These are phyloP conservation scores for Vipera latastei DNA, from an alignment of 2,797 vertebrate genomes.

Conservation along the genomic window DNA sequence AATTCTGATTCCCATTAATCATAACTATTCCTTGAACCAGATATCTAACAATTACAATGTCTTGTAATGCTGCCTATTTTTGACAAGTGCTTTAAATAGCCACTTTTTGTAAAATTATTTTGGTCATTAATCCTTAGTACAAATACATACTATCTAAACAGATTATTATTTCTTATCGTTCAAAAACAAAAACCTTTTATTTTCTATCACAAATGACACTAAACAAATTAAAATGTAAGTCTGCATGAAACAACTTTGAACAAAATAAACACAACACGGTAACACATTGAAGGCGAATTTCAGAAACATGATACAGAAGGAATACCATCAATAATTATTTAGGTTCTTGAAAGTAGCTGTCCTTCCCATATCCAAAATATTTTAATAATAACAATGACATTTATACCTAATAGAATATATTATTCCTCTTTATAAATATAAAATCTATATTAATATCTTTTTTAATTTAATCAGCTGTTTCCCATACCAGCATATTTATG, in stretches of 20 bases:
- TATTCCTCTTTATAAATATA: not conserved
- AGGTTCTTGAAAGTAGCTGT: not conserved
- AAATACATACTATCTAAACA: constrained; percentile 38
- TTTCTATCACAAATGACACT: not conserved
- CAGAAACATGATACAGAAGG: not conserved
- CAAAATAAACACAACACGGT: not conserved
- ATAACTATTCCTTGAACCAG: constrained; percentile 23
- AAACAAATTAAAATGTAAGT: not conserved
- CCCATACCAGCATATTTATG: not conserved
- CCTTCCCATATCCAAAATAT: not conserved
- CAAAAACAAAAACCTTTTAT: constrained; percentile 1
- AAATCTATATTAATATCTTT: not conserved
- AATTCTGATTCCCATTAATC: constrained; percentile 48
- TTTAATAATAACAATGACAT: not conserved
- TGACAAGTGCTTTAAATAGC: constrained; percentile 40
- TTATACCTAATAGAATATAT: not conserved
- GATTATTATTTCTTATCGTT: constrained; percentile 49
- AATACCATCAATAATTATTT: not conserved
- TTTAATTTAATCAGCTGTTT: not conserved
- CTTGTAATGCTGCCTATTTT: constrained; percentile 39
- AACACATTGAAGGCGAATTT: not conserved
- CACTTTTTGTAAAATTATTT: constrained; percentile 37
- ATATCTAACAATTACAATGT: constrained; percentile 28
- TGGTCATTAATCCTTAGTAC: constrained; percentile 34
- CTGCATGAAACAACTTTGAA: not conserved